Base-by-base conservation (phyloP, 2,797 vertebrate genomes). In the Fundulus diaphanus region DNA sequence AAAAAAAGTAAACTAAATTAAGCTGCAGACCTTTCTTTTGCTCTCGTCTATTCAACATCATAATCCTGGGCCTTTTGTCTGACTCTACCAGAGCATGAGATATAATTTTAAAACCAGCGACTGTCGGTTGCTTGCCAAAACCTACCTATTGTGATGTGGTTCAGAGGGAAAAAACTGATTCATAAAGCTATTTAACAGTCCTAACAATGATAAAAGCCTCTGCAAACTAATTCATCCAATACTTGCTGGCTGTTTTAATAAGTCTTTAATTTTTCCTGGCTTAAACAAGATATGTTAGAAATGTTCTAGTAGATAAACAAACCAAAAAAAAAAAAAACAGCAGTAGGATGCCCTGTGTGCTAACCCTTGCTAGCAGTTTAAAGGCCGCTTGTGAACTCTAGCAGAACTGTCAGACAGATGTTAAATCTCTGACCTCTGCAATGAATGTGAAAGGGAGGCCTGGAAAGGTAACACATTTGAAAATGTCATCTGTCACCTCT, bases 401-500 rank as follows among this genome's bases (percentile, higher is more conserved):
- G 61, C 35, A 82, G 78, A 85, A 69, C 65, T 18, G 66, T 79
- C 77, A 31, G 77, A 44, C 72, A 83, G 84, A 77, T 82, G 84
- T 88, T 81, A 79, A 79, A 83, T 59, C 72, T 1, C 4, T 61
- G 79, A 89, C 81, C 83, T 83, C 70, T 88, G 87, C 86, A 77
- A 84, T 68, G 49, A 79, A 73, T 9, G 85, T 78, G 82, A 89
- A 84, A 76, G 70, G 73, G 59, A 72, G 79, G 79, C 81, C 83
- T 82, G 81, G 81, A 59, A 76, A 83, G 78, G 86, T 83, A 87
- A 87, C 89, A 75, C 72, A 5, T 88, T 79, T 81, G 79, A 84
- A 92, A 91, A 90, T 90, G 82, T 87, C 88, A 93, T 91, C 84
- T 48, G 85, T 89, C 90, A 87, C 87, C 83, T 88, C 76, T 0